phyloP scores from a whole-genome alignment of 2,888 invertebrate species.

The Malacosoma neustria region DNA sequence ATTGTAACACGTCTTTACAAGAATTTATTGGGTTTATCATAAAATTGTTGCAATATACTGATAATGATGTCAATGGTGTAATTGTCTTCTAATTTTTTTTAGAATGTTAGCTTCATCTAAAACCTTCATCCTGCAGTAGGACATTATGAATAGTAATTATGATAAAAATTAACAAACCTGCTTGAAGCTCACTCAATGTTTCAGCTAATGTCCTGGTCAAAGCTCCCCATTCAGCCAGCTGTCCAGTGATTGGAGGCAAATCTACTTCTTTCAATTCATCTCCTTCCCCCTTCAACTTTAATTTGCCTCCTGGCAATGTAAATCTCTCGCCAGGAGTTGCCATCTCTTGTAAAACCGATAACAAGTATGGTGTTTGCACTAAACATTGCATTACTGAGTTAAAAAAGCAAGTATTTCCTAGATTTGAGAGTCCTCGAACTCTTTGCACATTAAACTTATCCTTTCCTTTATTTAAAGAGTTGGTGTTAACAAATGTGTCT shows the following conservation, averaged over 20 bases:
- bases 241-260: constrained; percentile 78
- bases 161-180: constrained; percentile 36
- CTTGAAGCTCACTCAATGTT: constrained; percentile 81
- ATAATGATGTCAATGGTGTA: too few relatives aligned
- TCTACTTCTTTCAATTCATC: constrained; percentile 68
- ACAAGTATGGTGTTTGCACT: constrained; percentile 87
- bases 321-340: constrained; percentile 81
- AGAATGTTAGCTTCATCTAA: too few relatives aligned
- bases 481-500: constrained; percentile 32
- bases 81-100: too few relatives aligned
- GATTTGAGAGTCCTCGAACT: constrained; percentile 88
- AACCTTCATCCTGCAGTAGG: too few relatives aligned
- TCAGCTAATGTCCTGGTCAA: constrained; percentile 80
- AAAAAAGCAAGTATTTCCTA: constrained; percentile 98
- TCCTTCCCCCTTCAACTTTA: constrained; percentile 60
- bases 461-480: constrained; percentile 36
- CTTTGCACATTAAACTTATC: constrained; percentile 64
- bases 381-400: constrained; percentile 97
- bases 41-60: too few relatives aligned
- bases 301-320: constrained; percentile 81
- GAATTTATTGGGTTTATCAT: too few relatives aligned
- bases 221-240: constrained; percentile 79
- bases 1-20: too few relatives aligned
- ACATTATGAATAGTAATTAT: too few relatives aligned
- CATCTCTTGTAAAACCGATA: constrained; percentile 81